These are phyloP conservation scores for Orthonevra nobilis DNA, from an alignment of 2,888 invertebrate species.

Conservation along the genomic window DNA sequence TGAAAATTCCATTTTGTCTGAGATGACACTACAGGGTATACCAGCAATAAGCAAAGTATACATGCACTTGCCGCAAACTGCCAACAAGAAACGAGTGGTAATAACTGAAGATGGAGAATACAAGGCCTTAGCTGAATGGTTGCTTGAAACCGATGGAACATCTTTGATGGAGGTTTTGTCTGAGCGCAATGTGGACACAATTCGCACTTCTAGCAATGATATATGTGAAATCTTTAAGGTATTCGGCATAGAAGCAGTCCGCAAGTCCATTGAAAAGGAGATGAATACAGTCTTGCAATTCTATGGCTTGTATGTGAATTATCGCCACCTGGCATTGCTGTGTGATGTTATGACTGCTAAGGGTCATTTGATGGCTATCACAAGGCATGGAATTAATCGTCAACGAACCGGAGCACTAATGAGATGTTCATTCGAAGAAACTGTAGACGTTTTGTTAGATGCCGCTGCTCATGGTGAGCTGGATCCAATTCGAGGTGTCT, in stretches of 20 bases:
- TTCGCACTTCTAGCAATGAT: conserved; percentile 98
- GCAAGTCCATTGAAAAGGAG: conserved; percentile 98
- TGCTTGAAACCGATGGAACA: conserved; percentile 98
- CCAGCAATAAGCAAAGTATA: conserved; percentile 97
- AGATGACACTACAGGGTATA: conserved; percentile 97
- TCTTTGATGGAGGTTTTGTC: conserved; percentile 96
- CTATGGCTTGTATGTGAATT: conserved; percentile 99
- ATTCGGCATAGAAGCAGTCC: conserved; percentile 97
- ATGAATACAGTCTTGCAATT: conserved; percentile 99
- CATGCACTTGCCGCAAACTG: conserved; percentile 98
- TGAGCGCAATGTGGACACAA: conserved; percentile 97
- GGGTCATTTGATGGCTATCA: conserved; percentile 99
- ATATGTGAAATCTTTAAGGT: conserved; percentile 98
- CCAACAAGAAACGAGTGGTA: conserved; percentile 96
- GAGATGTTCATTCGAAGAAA: conserved; percentile 99
- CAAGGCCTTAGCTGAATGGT: conserved; percentile 97
- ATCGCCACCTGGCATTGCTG: conserved; percentile 96
- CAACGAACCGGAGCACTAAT: conserved; percentile 97
- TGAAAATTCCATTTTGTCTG: conserved; percentile 98
- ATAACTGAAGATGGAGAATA: conserved; percentile 96
- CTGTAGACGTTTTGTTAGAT: conserved; percentile 95
- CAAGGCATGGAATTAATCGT: conserved; percentile 98
- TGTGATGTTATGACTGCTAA: conserved; percentile 99
- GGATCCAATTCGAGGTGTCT: conserved; percentile 97
- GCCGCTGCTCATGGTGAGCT: conserved; percentile 97